Evolutionary conservation across 2,797 vertebrate species (phyloP), one percentile per base, ranked within the genome.

Genomic region (Chaetodon trifasciatus): DNA sequence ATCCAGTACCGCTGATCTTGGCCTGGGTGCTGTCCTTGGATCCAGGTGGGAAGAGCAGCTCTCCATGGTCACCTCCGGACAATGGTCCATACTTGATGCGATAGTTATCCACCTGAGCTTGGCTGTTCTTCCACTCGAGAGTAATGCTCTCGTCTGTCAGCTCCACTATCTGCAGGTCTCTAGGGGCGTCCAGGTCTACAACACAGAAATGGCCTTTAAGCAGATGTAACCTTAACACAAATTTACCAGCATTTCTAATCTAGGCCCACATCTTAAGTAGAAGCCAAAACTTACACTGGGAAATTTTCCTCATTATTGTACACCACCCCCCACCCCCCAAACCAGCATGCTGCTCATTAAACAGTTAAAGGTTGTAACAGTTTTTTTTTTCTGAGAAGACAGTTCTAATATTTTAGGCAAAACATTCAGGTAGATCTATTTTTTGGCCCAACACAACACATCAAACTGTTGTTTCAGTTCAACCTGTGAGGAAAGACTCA

Each of bases 1-100:
- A n/a, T 58, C 28, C 28, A 6, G 85, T 93, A 99, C 98, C 98
- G 16, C 93, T 97, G 83, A 99, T 97, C 0, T 94, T 97, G 70
- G 96, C 95, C 90, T 95, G 96, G 53, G 97, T 99, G 57, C 93
- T 97, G 75, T 95, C 92, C 76, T 96, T 94, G 39, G 74, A 91
- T 77, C 97, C 96, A 5, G 95, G 95, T 3, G 95, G 92, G 85
- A 98, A 96, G 0, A 97, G 96, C 21, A 97, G 71, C 87, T 99
- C 98, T 0, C 96, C 93, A 0, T 99, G 98, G 52, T 97, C 97
- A 0, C 97, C 98, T 73, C 98, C 98, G 10, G 98, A 97, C 86
- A 99, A 96, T 49, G 98, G 97, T 23, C 98, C 97, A 0, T 97
- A 99, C 86, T 99, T 99, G 77, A 99, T 97, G 57, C 98, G 94